Conservation (phyloP, 2,797 vertebrate genomes). For the Serranus cabrilla region DNA sequence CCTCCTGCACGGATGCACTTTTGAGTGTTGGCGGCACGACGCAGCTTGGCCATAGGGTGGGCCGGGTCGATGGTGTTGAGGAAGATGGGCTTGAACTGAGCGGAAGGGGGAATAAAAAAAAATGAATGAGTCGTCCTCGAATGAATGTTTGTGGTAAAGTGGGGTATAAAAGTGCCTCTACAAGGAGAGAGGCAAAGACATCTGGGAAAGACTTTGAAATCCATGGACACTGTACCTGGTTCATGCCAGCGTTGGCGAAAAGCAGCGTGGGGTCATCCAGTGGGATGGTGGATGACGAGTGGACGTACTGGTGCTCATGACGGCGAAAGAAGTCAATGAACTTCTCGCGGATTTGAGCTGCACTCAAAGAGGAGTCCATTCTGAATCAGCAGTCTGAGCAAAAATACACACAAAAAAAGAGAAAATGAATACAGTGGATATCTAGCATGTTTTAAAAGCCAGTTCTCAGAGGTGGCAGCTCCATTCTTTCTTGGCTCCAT, state of each 20-base stretch:
- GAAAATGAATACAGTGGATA: background rate
- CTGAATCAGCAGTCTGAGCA: constrained; percentile 65
- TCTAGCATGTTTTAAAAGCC: background rate
- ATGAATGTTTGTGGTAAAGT: too few species aligned
- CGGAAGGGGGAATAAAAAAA: background rate
- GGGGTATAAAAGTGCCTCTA: background rate
- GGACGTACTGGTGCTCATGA: constrained; percentile 93
- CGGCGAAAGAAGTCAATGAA: constrained; percentile 95
- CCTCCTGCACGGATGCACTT: constrained; percentile 98
- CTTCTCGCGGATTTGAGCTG: constrained; percentile 93
- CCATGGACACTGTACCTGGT: constrained; percentile 88
- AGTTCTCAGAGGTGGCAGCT: background rate
- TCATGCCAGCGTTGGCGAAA: constrained; percentile 99
- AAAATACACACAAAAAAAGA: constrained; percentile 1
- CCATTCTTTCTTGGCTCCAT: background rate
- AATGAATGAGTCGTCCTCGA: background rate
- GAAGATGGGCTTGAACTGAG: constrained; percentile 98
- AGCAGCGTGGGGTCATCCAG: constrained; percentile 97
- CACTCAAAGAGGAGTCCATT: constrained; percentile 91
- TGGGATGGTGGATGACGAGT: constrained; percentile 94
- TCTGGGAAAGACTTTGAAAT: background rate
- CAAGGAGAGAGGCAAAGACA: background rate
- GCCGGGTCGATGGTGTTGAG: constrained; percentile 98
- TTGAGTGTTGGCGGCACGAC: constrained; percentile 95
- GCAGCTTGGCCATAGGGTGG: constrained; percentile 94